Conservation (phyloP, 2,797 vertebrate genomes). For the Onychomys arenicola region DNA sequence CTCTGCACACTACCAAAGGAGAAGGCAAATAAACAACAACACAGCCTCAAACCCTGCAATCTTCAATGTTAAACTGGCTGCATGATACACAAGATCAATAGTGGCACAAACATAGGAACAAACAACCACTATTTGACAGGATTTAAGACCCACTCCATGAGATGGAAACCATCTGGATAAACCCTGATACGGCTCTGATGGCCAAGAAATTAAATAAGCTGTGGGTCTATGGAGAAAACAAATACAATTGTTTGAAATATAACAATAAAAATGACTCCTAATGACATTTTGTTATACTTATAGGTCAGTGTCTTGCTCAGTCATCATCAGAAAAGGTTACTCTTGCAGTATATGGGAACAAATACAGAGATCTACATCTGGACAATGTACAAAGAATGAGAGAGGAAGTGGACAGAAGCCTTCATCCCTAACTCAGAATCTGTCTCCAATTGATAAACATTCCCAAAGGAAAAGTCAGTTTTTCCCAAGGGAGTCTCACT, state of each 20-base stretch:
- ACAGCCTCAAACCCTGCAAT: neutral
- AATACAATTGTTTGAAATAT: neutral
- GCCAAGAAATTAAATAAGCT: neutral
- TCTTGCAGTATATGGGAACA: neutral
- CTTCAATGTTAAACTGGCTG: neutral
- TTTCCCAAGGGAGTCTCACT: neutral
- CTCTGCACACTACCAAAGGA: neutral
- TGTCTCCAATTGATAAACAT: neutral
- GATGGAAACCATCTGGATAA: neutral
- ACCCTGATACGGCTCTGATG: neutral
- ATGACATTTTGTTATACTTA: neutral
- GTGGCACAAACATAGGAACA: neutral
- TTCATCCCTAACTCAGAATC: neutral
- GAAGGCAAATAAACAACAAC: neutral
- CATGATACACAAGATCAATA: neutral
- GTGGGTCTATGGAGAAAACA: neutral
- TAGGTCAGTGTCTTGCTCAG: neutral
- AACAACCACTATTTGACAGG: neutral
- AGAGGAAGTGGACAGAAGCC: neutral
- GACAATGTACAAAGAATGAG: neutral
- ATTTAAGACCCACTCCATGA: neutral
- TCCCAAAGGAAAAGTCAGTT: neutral
- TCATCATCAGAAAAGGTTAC: neutral
- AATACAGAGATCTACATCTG: neutral
- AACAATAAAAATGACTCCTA: neutral